Evolutionary conservation across 2,888 invertebrate species (phyloP), one percentile per base, ranked within the genome.

Genomic region (Allacma fusca): DNA sequence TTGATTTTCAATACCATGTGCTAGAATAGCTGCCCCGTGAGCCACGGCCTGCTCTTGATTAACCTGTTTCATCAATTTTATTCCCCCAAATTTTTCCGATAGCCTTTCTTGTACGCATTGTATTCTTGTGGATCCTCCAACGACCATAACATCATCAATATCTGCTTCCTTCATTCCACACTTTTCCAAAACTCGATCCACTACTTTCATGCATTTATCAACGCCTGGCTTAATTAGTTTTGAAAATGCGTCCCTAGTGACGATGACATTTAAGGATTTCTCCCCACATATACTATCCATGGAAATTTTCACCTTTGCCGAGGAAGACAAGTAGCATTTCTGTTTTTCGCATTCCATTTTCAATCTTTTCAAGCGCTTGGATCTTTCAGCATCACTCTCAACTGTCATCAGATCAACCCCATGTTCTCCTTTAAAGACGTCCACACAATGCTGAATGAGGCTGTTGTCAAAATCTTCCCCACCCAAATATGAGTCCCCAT

Each of bases 371-470:
- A 79, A 29, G 4, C 29, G 1, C n/a, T n/a, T 28, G 1, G 19
- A 28, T 28, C 16, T 34, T 26, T 4, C n/a, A 1, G n/a, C 2
- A 9, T 5, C 13, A 50, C 2, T 12, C 4, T 34, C 44, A 23
- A 21, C 23, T 16, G 69, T 21, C 1, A 9, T 1, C 16, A 81
- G 21, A 21, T 80, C 73, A 2, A 79, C 12, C 0, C 71, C 65
- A 23, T 29, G 16, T 1, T 23, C 0, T 16, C 29, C 34, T n/a
- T 75, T 70, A 68, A 81, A 80, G 59, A 73, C 62, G 7, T 57
- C 28, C 0, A 75, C 62, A 28, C 80, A 81, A 72, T 77, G 64
- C 2, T 73, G 23, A 26, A 65, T 95, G 43, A 72, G 62, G 2
- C n/a, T 19, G 21, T 72, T 43, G 67, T 79, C 79, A 40, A 79